These are phyloP conservation scores for Protobothrops flavoviridis DNA, from an alignment of 2,113 vertebrate genomes.

Conservation along the genomic window DNA sequence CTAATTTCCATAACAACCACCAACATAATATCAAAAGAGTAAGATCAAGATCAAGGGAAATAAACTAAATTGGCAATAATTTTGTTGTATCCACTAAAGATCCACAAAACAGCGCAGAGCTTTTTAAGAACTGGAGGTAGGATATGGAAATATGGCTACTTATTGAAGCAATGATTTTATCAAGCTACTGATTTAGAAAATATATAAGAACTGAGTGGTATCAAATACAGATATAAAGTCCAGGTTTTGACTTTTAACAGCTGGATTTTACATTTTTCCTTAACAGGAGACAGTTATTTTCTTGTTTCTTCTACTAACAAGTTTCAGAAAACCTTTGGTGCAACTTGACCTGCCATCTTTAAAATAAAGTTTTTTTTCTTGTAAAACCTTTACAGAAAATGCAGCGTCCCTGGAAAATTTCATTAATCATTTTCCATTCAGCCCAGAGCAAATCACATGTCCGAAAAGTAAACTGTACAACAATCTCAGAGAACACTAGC, in stretches of 20 bases:
- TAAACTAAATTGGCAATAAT: neutral
- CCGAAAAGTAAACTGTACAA: neutral
- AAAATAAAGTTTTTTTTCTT: neutral
- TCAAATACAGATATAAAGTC: neutral
- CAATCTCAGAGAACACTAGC: slow-evolving; percentile 27
- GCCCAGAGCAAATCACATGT: fast-evolving
- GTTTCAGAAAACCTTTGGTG: neutral
- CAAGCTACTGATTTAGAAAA: neutral
- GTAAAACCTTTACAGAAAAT: neutral
- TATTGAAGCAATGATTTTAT: neutral
- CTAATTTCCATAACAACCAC: neutral
- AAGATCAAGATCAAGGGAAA: neutral
- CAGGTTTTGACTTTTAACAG: neutral
- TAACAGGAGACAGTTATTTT: neutral
- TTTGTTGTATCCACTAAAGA: neutral
- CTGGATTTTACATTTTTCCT: neutral
- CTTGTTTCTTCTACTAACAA: neutral
- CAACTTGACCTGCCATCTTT: neutral
- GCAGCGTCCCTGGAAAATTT: neutral
- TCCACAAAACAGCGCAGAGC: neutral
- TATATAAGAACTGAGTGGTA: neutral
- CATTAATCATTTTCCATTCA: neutral
- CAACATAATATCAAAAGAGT: neutral
- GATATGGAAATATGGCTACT: neutral
- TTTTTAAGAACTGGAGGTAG: neutral